A percentile compares a stretch with the other conserved stretches of the same genome.
Evolutionary conservation across 2,797 vertebrate genomes (phyloP).

Genomic region (Tenualosa thibaudeaui): DNA sequence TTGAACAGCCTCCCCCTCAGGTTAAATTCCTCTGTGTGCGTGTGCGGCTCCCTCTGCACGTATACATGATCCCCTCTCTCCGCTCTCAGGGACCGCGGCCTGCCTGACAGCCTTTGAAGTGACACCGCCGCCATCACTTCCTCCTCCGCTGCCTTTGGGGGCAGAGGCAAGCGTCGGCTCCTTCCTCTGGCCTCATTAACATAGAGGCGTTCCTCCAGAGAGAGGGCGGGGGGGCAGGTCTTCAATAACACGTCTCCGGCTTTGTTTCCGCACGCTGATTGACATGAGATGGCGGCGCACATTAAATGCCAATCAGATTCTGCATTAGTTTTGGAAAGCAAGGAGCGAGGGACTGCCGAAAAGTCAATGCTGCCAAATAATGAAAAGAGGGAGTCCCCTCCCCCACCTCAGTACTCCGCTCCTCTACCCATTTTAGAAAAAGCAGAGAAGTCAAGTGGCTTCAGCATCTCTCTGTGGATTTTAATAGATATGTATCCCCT

Average conservation of each 20-base stretch:
- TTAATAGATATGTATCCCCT: slow-evolving; percentile 59
- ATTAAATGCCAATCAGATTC: slow-evolving; percentile 77
- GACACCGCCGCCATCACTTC: slow-evolving; percentile 36
- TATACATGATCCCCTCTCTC: slow-evolving; percentile 17
- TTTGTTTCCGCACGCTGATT: slow-evolving; percentile 73
- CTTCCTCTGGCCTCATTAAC: slow-evolving; percentile 64
- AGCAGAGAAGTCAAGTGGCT: slow-evolving; percentile 43
- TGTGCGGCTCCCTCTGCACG: background rate
- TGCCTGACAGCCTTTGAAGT: slow-evolving; percentile 33
- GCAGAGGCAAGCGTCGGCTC: slow-evolving; percentile 53
- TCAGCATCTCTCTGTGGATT: slow-evolving; percentile 37
- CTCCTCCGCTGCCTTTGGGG: slow-evolving; percentile 44
- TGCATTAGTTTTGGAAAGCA: slow-evolving; percentile 67
- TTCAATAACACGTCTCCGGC: slow-evolving; percentile 67
- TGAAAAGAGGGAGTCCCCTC: slow-evolving; percentile 58
- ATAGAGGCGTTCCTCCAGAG: slow-evolving; percentile 56
- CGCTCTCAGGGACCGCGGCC: slow-evolving; percentile 45
- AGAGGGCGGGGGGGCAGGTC: slow-evolving; percentile 33
- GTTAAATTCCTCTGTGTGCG: background rate
- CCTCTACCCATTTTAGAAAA: slow-evolving; percentile 38
- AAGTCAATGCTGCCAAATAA: slow-evolving; percentile 69
- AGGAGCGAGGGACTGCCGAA: slow-evolving; percentile 61
- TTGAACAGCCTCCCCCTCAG: background rate
- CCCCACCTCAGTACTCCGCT: slow-evolving; percentile 27
- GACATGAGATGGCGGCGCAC: slow-evolving; percentile 70